Percentiles rank a stretch among this genome's conserved stretches.
phyloP scores from a whole-genome alignment of 2,797 vertebrate genomes.

The Calcarius lapponicus region DNA sequence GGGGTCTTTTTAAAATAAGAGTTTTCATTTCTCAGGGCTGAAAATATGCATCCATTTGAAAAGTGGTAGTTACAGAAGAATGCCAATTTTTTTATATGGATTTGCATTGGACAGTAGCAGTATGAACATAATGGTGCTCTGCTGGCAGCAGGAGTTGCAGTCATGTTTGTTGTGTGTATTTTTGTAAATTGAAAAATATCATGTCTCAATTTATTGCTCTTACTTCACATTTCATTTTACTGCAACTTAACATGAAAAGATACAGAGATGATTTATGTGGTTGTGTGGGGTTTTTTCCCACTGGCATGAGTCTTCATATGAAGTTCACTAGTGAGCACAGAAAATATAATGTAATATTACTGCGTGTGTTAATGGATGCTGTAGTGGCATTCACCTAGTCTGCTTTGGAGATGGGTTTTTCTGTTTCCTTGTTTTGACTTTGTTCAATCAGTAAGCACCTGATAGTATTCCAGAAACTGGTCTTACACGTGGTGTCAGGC shows the following conservation, averaged over 20 bases:
- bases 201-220: not conserved
- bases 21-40: not conserved
- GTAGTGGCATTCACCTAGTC: not conserved
- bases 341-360: conserved; percentile 37
- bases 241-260: conserved; percentile 6
- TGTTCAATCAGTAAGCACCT: not conserved
- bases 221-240: not conserved
- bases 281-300: not conserved
- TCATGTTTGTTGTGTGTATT: not conserved
- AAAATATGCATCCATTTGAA: not conserved
- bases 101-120: not conserved
- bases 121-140: not conserved
- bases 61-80: not conserved
- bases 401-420: not conserved
- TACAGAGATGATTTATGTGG: conserved; percentile 6
- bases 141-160: not conserved
- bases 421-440: not conserved
- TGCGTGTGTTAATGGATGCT: not conserved
- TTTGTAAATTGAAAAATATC: not conserved
- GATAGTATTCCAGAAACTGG: not conserved
- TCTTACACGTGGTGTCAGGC: not conserved
- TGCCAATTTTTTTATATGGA: not conserved
- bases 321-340: conserved; percentile 33
- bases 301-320: not conserved
- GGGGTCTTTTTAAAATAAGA: not conserved